Evolutionary conservation across 2,797 vertebrate genomes (phyloP), one percentile per base, ranked within the genome.

Genomic region (Luscinia megarhynchos): DNA sequence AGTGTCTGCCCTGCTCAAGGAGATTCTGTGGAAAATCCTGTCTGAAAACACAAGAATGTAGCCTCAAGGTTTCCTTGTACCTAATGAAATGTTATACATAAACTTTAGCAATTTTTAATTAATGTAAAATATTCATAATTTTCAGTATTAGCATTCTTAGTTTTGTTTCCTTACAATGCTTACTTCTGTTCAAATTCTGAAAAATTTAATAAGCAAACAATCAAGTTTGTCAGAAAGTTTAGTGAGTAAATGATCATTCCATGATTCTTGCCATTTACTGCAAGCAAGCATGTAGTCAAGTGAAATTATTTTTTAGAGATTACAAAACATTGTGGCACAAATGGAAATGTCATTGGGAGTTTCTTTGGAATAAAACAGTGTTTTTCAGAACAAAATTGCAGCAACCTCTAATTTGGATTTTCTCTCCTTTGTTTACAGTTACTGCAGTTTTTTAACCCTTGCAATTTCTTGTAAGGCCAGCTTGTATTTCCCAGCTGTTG

Each of bases 241-340:
- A 89, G 30, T 30, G 68, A 48, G 50, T 55, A 92, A 87, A 88
- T 89, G 46, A 82, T 89, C 51, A 74, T 29, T 57, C 5, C 30
- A 19, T 64, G 30, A 84, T 50, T 87, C 92, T 95, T 95, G 75
- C 15, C 34, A 89, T 87, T 95, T 94, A 17, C 38, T 81, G 45
- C 48, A 94, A 55, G 19, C 30, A 93, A 83, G 87, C 64, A n/a
- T 58, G 38, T 48, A 70, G 38, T 90, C 68, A 93, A 45, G 32
- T 11, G 19, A 70, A 83, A 79, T 67, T 61, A 82, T 18, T 26
- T 11, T 27, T 62, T 55, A 61, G 74, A 89, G 54, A 54, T 78
- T 82, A 92, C 43, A 79, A 79, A 89, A 72, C 32, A 64, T 78
- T 16, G 41, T 66, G 8, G 10, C 82, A 10, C 23, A 50, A 86